Conservation (phyloP, 2,888 invertebrate genomes). For the Podabrus alpinus region DNA sequence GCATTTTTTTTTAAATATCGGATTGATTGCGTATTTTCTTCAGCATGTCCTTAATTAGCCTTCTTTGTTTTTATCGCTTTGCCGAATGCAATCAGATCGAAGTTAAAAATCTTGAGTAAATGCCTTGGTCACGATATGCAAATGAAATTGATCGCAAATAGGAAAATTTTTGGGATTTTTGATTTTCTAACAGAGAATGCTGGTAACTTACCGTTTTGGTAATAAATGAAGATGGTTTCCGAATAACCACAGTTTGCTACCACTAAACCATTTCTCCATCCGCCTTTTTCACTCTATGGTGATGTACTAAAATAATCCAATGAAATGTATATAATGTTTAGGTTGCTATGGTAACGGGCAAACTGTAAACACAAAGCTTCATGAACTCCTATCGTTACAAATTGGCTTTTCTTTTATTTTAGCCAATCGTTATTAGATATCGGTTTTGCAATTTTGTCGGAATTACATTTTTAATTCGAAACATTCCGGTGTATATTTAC, state of each 20-base stretch:
- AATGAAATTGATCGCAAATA: neutral
- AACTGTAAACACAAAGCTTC: neutral
- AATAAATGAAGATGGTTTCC: constrained; percentile 85
- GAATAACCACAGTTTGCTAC: constrained; percentile 88
- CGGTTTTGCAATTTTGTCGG: neutral
- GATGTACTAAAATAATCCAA: constrained; percentile 12
- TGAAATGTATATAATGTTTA: constrained; percentile 13
- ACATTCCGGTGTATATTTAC: neutral
- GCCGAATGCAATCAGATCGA: neutral
- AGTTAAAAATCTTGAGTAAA: neutral
- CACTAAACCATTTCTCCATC: constrained; percentile 94
- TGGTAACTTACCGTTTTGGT: constrained; percentile 72
- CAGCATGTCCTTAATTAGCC: neutral
- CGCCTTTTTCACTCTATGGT: constrained; percentile 32
- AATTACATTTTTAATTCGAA: neutral
- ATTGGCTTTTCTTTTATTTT: neutral
- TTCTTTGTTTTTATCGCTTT: neutral
- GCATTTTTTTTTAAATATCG: constrained; percentile 3
- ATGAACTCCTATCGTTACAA: neutral
- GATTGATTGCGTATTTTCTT: neutral
- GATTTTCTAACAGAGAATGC: neutral
- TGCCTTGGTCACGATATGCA: neutral
- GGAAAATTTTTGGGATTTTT: neutral
- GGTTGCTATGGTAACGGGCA: constrained; percentile 11
- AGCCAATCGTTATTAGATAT: neutral